Conservation (phyloP, 2,113 vertebrate genomes). For the Guaruba guarouba region DNA sequence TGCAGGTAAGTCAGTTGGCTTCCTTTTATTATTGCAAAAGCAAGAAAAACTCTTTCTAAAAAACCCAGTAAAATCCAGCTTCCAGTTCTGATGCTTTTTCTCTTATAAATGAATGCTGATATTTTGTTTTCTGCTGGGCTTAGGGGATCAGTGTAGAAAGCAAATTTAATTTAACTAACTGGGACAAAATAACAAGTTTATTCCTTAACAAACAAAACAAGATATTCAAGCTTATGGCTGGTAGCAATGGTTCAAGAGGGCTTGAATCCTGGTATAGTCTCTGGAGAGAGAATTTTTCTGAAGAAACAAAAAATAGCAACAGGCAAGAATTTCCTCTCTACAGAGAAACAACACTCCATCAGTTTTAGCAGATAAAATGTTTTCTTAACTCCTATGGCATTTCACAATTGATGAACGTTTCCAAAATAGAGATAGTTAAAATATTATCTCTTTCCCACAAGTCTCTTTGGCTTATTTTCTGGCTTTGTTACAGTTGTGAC, state of each 20-base stretch:
- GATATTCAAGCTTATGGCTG: constrained; percentile 3
- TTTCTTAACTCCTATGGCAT: constrained; percentile 63
- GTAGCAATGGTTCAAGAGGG: constrained; percentile 48
- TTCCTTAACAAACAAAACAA: constrained; percentile 33
- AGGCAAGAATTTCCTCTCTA: constrained; percentile 53
- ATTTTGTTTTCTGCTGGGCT: constrained; percentile 3
- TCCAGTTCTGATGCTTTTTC: neutral
- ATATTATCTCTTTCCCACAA: constrained; percentile 67
- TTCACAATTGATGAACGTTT: constrained; percentile 51
- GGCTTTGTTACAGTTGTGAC: neutral
- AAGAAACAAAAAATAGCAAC: constrained; percentile 62
- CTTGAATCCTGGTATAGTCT: constrained; percentile 21
- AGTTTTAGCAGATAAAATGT: constrained; percentile 64
- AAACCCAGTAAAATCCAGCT: neutral
- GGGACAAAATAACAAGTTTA: constrained; percentile 33
- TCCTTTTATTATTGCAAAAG: neutral
- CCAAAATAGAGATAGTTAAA: constrained; percentile 65
- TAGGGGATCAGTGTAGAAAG: neutral
- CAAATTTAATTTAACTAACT: constrained; percentile 12
- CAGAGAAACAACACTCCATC: constrained; percentile 49
- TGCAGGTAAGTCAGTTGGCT: neutral
- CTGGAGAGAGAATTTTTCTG: constrained; percentile 43
- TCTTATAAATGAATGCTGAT: neutral
- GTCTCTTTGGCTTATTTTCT: constrained; percentile 27
- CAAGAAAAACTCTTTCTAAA: neutral